These are phyloP conservation scores for Elymnias hypermnestra DNA, from an alignment of 1,140 invertebrate species.

Conservation along the genomic window DNA sequence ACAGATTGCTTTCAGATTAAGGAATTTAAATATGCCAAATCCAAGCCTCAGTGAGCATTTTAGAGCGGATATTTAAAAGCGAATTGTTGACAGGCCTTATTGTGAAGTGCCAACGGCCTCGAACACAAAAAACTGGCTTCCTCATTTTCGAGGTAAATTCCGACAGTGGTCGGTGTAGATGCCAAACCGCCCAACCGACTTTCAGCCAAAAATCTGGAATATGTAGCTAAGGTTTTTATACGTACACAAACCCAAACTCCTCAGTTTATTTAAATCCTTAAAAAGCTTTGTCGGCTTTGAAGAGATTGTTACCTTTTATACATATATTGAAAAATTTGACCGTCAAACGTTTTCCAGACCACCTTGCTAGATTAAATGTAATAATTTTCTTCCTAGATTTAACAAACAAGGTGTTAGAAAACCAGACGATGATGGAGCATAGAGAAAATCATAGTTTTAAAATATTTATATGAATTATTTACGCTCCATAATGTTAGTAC, in stretches of 20 bases:
- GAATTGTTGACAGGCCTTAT: constrained; percentile 25
- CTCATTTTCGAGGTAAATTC: constrained; percentile 21
- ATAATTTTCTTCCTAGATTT: no score
- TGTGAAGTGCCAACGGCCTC: constrained; percentile 31
- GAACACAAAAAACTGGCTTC: constrained; percentile 28
- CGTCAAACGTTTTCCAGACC: no score
- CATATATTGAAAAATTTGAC: no score
- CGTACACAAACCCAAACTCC: not conserved
- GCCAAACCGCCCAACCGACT: constrained; percentile 5
- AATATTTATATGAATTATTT: no score
- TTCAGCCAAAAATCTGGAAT: constrained; percentile 10
- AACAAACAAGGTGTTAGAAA: no score
- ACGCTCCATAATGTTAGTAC: no score
- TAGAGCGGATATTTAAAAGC: constrained; percentile 24
- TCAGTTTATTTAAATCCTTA: no score
- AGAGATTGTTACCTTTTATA: no score
- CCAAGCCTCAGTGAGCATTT: constrained; percentile 6
- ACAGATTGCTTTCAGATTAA: not conserved
- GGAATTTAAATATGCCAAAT: constrained; percentile 5
- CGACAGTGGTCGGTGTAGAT: constrained; percentile 12
- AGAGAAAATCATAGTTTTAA: no score
- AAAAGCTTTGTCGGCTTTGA: no score
- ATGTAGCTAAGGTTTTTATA: constrained; percentile 1
- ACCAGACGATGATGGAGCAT: no score
- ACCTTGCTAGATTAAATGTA: no score